Base-by-base conservation (phyloP, 53 echinoderm and acorn worm species). In the Actinopyga echinites region DNA sequence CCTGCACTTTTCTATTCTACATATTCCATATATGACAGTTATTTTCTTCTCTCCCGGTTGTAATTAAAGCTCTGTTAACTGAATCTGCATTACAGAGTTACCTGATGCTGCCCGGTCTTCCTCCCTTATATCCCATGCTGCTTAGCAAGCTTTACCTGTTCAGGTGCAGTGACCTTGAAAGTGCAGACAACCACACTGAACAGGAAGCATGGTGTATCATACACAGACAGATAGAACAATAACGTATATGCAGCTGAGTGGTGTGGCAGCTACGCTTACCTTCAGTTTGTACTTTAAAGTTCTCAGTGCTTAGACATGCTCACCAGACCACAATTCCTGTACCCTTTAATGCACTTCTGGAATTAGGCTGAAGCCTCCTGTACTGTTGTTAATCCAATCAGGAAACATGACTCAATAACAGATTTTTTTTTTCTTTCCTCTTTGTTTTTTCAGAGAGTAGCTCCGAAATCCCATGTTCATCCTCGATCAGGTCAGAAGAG, bases 301-400 rank as follows among this genome's bases (percentile, higher is more conserved):
- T 25, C 40, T 23, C 42, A 40, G n/a, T 71, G 71, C 40, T 71
- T 71, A 43, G 71, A 71, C 71, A 43, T 40, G 71, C 26, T 37
- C 71, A 71, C 44, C 71, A 71, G 71, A 71, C 71, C 71, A 43
- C 44, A 71, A 71, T 43, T 71, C 71, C 71, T 71, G 71, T 71
- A 23, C 71, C 71, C 71, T 40, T 25, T 71, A 44, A 71, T 42
- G 71, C 71, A 40, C 71, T 40, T 71, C 71, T 34, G 31, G 63
- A 28, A 24, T 21, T 43, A 26, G 45, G 21, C 40, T 44, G 25
- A 22, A 40, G 42, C 40, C 71, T 25, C 44, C 36, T 26, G 25
- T 71, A n/a, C 26, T 71, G 43, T 71, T 71, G 42, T 21, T 71
- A 71, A 71, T 71, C 71, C 71, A 44, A 71, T 71, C 35, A 71